Percentiles rank a stretch among this genome's conserved stretches.
Conservation (phyloP, 1,140 invertebrate species). For the honey bee (Apis mellifera) region DNA sequence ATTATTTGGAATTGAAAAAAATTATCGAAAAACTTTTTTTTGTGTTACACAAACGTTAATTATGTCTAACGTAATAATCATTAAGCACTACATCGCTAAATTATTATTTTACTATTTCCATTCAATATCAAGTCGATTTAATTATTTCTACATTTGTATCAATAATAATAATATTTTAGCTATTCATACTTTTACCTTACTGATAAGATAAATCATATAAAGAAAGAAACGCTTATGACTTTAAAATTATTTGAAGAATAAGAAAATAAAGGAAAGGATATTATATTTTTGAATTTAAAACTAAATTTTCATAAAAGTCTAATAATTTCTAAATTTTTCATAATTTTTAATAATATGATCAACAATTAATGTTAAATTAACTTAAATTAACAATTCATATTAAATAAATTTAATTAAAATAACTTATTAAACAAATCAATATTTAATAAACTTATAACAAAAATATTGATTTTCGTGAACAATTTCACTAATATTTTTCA, state of each 20-base stretch:
- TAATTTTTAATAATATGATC: too few relatives aligned
- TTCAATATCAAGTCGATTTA: background rate
- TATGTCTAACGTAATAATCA: background rate
- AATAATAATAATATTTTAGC: background rate
- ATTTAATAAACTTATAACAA: too few relatives aligned
- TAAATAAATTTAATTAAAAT: too few relatives aligned
- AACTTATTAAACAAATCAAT: too few relatives aligned
- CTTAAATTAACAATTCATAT: too few relatives aligned
- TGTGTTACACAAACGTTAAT: background rate
- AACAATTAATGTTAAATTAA: too few relatives aligned
- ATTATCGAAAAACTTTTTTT: background rate
- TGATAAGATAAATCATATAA: background rate
- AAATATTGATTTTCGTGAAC: too few relatives aligned
- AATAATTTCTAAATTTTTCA: background rate
- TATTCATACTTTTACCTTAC: background rate
- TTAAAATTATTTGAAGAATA: background rate
- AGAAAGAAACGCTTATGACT: background rate
- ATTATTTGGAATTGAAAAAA: background rate
- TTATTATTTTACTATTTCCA: background rate
- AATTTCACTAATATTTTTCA: too few relatives aligned
- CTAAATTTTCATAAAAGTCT: background rate
- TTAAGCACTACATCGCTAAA: accelerated
- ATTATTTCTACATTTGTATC: background rate
- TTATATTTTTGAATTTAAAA: background rate
- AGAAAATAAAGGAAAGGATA: background rate